Evolutionary conservation across 2,113 vertebrate genomes (phyloP).

Genomic region (Prionailurus bengalensis): DNA sequence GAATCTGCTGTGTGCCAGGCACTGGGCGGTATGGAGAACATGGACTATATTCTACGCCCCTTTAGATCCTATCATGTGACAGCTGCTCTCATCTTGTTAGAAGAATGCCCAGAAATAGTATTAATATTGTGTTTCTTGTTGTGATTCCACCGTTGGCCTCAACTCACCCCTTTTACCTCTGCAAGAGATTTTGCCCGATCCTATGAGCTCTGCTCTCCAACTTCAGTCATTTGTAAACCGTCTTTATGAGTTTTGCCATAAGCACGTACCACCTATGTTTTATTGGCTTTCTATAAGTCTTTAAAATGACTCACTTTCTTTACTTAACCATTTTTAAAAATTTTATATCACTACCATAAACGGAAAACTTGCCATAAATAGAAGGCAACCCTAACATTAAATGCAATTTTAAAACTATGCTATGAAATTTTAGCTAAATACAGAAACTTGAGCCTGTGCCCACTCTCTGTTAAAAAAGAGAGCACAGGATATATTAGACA

Average conservation of each 20-base stretch:
- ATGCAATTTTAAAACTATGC: conserved; percentile 44
- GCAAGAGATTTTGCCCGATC: not conserved
- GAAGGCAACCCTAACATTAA: conserved; percentile 67
- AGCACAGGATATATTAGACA: not conserved
- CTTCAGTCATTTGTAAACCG: not conserved
- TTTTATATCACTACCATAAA: conserved; percentile 42
- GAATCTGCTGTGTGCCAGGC: not conserved
- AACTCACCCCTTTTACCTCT: not conserved
- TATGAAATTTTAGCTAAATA: conserved; percentile 53
- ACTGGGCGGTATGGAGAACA: not conserved
- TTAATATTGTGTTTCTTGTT: not conserved
- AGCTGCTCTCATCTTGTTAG: not conserved
- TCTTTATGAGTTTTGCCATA: not conserved
- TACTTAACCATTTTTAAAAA: not conserved
- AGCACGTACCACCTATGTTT: not conserved
- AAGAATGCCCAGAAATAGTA: not conserved
- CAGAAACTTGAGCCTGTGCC: not conserved
- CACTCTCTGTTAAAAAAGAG: not conserved
- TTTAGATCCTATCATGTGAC: not conserved
- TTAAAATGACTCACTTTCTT: conserved; percentile 52
- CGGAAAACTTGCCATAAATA: conserved; percentile 57
- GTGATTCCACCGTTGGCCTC: not conserved
- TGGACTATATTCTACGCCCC: not conserved
- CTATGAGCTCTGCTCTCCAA: not conserved
- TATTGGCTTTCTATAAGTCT: not conserved